phyloP scores from a whole-genome alignment of 1,140 invertebrate genomes.

The Cryptotermes secundus region DNA sequence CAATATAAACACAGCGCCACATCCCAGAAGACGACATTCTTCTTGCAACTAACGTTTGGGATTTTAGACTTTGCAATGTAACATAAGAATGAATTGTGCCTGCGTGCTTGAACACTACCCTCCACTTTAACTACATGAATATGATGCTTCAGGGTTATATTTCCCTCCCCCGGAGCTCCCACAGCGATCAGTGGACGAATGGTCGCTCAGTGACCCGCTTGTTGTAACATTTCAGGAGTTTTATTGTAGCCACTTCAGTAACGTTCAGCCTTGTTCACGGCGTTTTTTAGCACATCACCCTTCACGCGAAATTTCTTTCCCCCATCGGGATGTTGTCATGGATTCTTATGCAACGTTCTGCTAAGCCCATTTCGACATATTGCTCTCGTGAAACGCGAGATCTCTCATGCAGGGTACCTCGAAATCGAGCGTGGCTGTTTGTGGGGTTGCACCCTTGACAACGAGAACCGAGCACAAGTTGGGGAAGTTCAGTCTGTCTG shows the following conservation, averaged over 20 bases:
- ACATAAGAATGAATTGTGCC: too few species aligned
- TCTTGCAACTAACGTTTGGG: too few species aligned
- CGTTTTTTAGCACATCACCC: not conserved
- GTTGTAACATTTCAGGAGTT: not conserved
- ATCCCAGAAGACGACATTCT: too few species aligned
- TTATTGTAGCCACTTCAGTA: not conserved
- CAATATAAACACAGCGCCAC: too few species aligned
- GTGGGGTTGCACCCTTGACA: too few species aligned
- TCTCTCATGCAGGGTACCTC: too few species aligned
- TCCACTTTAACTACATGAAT: too few species aligned
- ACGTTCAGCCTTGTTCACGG: not conserved
- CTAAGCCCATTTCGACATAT: not conserved
- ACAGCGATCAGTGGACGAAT: not conserved
- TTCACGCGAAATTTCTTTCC: not conserved
- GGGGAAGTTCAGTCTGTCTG: too few species aligned
- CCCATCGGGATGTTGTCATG: not conserved
- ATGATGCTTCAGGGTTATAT: not conserved
- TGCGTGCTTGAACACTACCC: too few species aligned
- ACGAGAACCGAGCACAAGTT: too few species aligned
- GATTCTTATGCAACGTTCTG: not conserved
- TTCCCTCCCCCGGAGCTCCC: not conserved
- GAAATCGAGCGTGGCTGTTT: too few species aligned
- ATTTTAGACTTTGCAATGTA: too few species aligned
- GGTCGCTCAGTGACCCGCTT: not conserved
- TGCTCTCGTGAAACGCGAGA: not conserved